Evolutionary conservation across 2,797 vertebrate genomes (phyloP).

Genomic region (Sciaenops ocellatus): DNA sequence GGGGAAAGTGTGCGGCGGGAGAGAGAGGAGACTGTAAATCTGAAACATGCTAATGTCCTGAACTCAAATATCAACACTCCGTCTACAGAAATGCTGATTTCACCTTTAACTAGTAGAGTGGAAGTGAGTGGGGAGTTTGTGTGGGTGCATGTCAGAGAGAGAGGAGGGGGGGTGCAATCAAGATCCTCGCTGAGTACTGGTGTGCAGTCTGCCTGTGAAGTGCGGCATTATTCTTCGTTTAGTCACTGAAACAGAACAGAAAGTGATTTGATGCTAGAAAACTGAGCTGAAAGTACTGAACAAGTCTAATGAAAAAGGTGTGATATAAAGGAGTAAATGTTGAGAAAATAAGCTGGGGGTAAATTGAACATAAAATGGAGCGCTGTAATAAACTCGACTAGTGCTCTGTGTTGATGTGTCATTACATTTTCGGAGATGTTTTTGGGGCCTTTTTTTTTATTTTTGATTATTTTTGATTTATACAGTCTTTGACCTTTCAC

Average conservation of each 20-base stretch:
- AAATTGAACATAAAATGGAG: slow-evolving; percentile 26
- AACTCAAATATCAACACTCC: no score
- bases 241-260: slow-evolving; percentile 39
- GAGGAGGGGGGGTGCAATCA: background rate
- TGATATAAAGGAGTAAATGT: slow-evolving; percentile 20
- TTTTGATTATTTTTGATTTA: slow-evolving; percentile 4
- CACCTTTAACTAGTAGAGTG: slow-evolving; percentile 21
- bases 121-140: slow-evolving; percentile 18
- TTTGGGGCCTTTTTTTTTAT: background rate
- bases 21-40: no score
- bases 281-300: slow-evolving; percentile 27
- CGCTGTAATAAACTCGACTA: background rate
- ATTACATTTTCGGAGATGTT: slow-evolving; percentile 21
- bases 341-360: slow-evolving; percentile 31
- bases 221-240: slow-evolving; percentile 33
- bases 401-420: slow-evolving; percentile 3
- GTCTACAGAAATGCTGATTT: no score
- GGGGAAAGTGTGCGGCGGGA: no score
- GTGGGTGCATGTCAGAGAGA: slow-evolving; percentile 8
- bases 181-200: slow-evolving; percentile 7
- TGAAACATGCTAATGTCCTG: no score
- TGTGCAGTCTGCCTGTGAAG: slow-evolving; percentile 31
- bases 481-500: background rate
- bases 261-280: slow-evolving; percentile 29
- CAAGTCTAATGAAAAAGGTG: slow-evolving; percentile 44